A percentile compares a stretch with the other conserved stretches of the same genome.
These are phyloP conservation scores for Aspidapion aeneum DNA, from an alignment of 2,888 invertebrate species.

Conservation along the genomic window DNA sequence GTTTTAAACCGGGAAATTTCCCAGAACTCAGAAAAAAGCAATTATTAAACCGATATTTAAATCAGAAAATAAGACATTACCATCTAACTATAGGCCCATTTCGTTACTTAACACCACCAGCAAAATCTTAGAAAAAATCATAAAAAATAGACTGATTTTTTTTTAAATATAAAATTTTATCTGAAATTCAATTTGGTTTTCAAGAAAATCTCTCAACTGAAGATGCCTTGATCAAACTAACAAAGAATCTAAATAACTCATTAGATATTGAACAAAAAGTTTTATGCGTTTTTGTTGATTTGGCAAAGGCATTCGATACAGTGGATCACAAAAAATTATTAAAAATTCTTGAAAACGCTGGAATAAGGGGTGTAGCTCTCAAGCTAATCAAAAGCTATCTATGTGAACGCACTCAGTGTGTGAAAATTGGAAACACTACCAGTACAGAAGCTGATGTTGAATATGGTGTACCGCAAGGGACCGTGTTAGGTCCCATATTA, in stretches of 20 bases:
- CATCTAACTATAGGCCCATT: constrained; percentile 3
- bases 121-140: constrained; percentile 13
- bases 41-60: constrained; percentile 12
- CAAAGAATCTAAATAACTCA: background rate
- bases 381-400: constrained; percentile 6
- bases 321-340: constrained; percentile 3
- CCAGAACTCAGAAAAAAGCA: constrained; percentile 9
- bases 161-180: constrained; percentile 10
- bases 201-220: constrained; percentile 5
- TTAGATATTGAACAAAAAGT: background rate
- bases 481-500: constrained; percentile 5
- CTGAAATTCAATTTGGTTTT: constrained; percentile 7
- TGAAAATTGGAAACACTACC: no score
- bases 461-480: constrained; percentile 8
- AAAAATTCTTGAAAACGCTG: background rate
- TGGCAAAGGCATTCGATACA: constrained; percentile 7
- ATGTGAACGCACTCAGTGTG: constrained; percentile 1
- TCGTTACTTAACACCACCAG: constrained; percentile 3
- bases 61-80: constrained; percentile 6
- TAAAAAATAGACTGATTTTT: background rate
- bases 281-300: constrained; percentile 1
- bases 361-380: constrained; percentile 1
- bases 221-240: constrained; percentile 5
- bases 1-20: constrained; percentile 7
- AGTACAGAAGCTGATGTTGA: background rate